Base-by-base conservation (phyloP, 2,113 vertebrate species). In the Microtus oregoni region DNA sequence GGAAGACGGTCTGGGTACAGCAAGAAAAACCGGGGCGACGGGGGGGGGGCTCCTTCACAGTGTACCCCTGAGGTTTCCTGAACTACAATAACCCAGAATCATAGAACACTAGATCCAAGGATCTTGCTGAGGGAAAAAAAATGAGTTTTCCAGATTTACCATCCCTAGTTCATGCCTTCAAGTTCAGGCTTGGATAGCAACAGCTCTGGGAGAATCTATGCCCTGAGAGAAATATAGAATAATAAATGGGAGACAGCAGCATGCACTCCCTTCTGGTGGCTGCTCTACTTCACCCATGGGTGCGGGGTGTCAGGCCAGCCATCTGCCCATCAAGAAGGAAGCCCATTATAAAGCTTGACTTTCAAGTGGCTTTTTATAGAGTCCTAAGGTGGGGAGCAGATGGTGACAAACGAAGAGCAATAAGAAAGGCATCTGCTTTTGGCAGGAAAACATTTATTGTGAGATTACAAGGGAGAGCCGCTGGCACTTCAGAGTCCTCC, bases 371-470 rank as follows among this genome's bases (percentile, higher is more conserved):
- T 95, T 95, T 97, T 97, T 94, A 97, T 79, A 76, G 94, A 78
- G 58, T 75, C 26, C 47, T 83, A n/a, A 41, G 83, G 77, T 67
- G 91, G 72, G 70, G 91, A 87, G 75, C 0, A 4, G 7, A 6
- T 61, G 5, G 41, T 86, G 83, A 85, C 68, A 76, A 97, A 97
- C 94, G 76, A 97, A 96, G 61, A 97, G 77, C 55, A 95, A 63
- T 55, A 87, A 96, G 83, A 92, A 92, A 77, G 58, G 50, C 17
- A 2, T 86, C 93, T 93, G 52, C 83, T 75, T 94, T 91, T 94
- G 94, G 92, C 94, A 97, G 86, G 94, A 83, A 96, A 91, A 83
- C 61, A 61, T 98, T 98, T 98, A 98, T 98, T 98, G 94, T 76
- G 13, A 92, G 70, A 24, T 68, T 91, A 82, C 82, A 90, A 81